Base-by-base conservation (phyloP, 2,888 invertebrate species). In the Pammene aurita region DNA sequence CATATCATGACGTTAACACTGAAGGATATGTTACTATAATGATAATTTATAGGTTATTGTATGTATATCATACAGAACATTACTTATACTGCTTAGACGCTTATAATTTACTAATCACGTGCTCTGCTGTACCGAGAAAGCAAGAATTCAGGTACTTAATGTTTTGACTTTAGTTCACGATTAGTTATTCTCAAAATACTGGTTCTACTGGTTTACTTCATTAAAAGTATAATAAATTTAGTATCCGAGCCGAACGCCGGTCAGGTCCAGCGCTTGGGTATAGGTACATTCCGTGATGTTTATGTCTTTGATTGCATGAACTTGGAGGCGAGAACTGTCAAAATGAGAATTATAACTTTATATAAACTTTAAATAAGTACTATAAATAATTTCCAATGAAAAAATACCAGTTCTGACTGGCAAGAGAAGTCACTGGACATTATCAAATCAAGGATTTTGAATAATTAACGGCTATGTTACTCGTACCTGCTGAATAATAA, bases 391-490 rank as follows among this genome's bases (percentile, higher is more conserved):
- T n/a, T 38, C 26, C 10, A 10, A 41, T 62, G 9, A 16, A 52
- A n/a, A 62, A 41, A 62, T 52, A 52, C 52, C 52, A 52, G 62
- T 62, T 62, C 26, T 41, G 52, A 57, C 18, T n/a, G 38, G 7
- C 14, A 38, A 54, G n/a, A 67, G 18, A 66, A 38, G 52, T 63
- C 68, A 63, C 62, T 68, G 57, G 52, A 52, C 63, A 68, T 52
- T 68, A 52, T 57, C 42, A 52, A 67, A 68, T 68, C 57, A 68
- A 68, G 68, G 63, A 68, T 68, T 68, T 63, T 54, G 63, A 57
- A 58, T 68, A 68, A 64, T 69, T 58, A 60, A 69, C 52, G 48
- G 46, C 64, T 18, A 58, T 34, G 58, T 58, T 54, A 69, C 60
- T 48, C 61, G 38, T 50, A 61, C 44, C 55, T 68, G 57, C 63